Evolutionary conservation across 92 coral and sea anemone genomes (phyloP), one percentile per base, ranked within the genome.

Genomic region (Epizoanthus fatuus): DNA sequence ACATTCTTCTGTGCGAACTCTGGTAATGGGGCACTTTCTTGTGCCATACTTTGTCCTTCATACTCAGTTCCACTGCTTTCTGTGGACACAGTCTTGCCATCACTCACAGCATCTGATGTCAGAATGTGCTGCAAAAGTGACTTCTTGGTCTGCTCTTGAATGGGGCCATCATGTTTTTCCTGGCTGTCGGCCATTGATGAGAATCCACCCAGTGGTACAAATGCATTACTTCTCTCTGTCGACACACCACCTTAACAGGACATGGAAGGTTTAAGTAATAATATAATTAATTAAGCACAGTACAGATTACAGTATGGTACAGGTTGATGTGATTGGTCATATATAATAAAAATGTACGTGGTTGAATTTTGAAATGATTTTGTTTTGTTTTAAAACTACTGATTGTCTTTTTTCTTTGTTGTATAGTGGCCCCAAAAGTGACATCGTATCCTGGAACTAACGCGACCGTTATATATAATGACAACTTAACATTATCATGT

Each of bases 101-200:
- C 70, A 60, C 4, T 42, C 15, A 51, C 29, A 60, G 69, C 22
- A 22, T 77, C 82, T 40, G 82, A 64, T 20, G 82, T 60, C 39
- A 77, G 65, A 7, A 77, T 64, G 42, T 77, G 82, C 22, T 62
- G 82, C 16, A 77, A 56, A 22, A 77, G 82, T n/a, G 82, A 77
- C 13, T 77, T 77, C 70, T 60, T 77, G 82, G 82, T 77, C 40
- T 77, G 69, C n/a, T 77, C 82, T 42, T 77, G 82, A 22, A 77
- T 77, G 42, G 82, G 15, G 25, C 82, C 82, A 16, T 77, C 82
- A 2, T 44, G 68, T 64, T 47, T 77, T 35, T 77, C 69, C 45
- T 60, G 82, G 51, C 16, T 42, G 44, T 69, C 63, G 44, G 22
- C 63, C 2, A 57, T 4, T 15, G 81, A 56, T 2, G 81, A 3